Evolutionary conservation across 2,888 invertebrate species (phyloP).

Genomic region (Lasius platythorax): DNA sequence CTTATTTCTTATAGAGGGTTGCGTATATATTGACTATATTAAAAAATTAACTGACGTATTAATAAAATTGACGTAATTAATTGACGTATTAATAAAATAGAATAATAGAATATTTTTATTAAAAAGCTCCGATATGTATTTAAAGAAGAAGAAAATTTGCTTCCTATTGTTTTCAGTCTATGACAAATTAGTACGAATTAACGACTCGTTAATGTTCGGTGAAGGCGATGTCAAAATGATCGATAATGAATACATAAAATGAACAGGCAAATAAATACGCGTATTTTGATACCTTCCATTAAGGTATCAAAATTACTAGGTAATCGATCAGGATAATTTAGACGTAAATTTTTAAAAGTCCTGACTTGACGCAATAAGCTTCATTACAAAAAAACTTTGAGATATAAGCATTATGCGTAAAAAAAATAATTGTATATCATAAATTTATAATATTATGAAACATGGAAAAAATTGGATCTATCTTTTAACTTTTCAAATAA

Average conservation of each 20-base stretch:
- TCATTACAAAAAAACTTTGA: background rate
- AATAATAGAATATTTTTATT: background rate
- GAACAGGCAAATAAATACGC: background rate
- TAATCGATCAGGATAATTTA: background rate
- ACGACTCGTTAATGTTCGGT: slow-evolving; percentile 5
- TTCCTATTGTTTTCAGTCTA: background rate
- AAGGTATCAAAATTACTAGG: background rate
- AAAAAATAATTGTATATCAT: background rate
- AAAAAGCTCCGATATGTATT: background rate
- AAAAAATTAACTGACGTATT: background rate
- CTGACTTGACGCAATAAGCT: background rate
- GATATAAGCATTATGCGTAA: background rate
- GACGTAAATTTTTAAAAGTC: background rate
- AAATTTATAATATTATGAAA: background rate
- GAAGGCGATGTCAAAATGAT: background rate
- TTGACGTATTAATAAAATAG: background rate
- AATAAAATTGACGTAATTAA: background rate
- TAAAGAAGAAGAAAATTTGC: background rate
- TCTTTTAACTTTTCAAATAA: background rate
- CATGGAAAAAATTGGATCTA: background rate
- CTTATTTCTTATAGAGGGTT: background rate
- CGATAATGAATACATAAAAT: slow-evolving; percentile 6
- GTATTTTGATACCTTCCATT: background rate
- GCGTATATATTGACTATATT: background rate
- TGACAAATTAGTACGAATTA: background rate